A percentile compares a stretch with the other conserved stretches of the same genome.
Conservation (phyloP, 2,797 vertebrate species). For the Prionace glauca region DNA sequence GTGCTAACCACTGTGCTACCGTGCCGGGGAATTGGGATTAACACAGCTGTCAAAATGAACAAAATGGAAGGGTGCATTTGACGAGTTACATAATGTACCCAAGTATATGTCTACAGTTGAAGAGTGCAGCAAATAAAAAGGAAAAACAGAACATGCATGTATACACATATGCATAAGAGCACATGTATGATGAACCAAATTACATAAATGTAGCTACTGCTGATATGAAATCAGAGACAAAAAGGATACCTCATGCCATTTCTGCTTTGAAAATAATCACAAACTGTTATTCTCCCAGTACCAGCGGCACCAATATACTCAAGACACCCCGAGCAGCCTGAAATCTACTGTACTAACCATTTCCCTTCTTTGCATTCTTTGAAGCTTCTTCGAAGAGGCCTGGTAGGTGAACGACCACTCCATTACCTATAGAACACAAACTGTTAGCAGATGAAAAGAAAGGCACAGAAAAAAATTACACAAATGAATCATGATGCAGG, state of each 20-base stretch:
- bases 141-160: not conserved
- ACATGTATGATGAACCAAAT: no score
- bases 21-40: not conserved
- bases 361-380: constrained; percentile 88
- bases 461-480: not conserved
- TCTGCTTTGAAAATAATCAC: not conserved
- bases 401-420: constrained; percentile 93
- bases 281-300: not conserved
- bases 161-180: no score
- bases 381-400: constrained; percentile 95
- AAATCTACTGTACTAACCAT: constrained; percentile 61
- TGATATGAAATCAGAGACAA: not conserved
- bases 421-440: constrained; percentile 69
- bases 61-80: not conserved
- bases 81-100: not conserved
- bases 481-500: not conserved
- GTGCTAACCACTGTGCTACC: no score
- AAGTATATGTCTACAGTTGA: not conserved
- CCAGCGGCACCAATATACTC: not conserved
- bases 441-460: not conserved
- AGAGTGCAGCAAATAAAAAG: not conserved
- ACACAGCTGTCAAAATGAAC: not conserved
- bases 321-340: no score
- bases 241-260: not conserved
- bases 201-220: not conserved